Base-by-base conservation (phyloP, 2,113 vertebrate genomes). In the Hemiprocne comata region DNA sequence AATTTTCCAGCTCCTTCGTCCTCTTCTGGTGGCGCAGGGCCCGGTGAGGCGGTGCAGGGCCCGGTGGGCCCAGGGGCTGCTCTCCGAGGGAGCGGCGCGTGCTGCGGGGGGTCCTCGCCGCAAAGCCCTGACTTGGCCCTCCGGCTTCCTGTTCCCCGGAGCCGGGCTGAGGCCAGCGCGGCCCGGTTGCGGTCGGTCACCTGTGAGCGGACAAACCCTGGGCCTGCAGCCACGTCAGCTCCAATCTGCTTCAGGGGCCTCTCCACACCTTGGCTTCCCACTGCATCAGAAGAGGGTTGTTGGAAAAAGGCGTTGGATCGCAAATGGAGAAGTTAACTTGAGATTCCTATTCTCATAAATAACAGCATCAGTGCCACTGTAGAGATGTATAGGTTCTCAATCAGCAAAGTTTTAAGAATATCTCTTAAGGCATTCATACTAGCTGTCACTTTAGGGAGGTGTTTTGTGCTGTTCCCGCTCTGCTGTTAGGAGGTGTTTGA, bases 351-450 rank as follows among this genome's bases (percentile, higher is more conserved):
- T 24, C 17, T 36, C 9, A 2, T 11, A 9, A 54, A 16, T 1
- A 13, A 3, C 48, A 15, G 28, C 17, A 5, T 5, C 38, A 18
- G 21, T 18, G 29, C 13, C 2, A 0, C 25, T 9, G 33, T 4
- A 24, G 25, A 21, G 21, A 4, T 17, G 29, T 12, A 3, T 2
- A 10, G 48, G 40, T 16, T 9, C 3, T 33, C 17, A 23, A 21
- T 33, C 34, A 2, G 2, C 0, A 9, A 14, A 42, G 14, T 11
- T 29, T 1, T 13, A 19, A 66, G 40, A 78, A 10, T 3, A 50
- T 33, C 2, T 6, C 26, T 18, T 19, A 36, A 12, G 7, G 54
- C 0, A 0, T 26, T 38, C 1, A 0, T 55, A 10, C 14, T 4
- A 2, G 7, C 9, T 19, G 3, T 11, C 1, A 0, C 13, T 55